phyloP scores from a whole-genome alignment of 2,888 invertebrate genomes.

The Ochropleura plecta region DNA sequence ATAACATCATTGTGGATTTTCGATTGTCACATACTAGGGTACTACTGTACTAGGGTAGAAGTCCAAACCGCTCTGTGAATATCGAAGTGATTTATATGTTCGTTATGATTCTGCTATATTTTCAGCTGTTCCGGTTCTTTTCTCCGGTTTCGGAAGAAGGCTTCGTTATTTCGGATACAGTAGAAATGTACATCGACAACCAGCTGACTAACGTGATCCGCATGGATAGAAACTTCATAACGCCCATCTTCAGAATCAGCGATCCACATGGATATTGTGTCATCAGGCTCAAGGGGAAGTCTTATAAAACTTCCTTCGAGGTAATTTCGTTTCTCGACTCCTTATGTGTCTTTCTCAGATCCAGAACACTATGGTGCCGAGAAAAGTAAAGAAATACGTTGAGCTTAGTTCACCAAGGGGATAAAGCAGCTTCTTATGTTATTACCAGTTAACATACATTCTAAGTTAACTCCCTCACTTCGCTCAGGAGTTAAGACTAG shows the following conservation, averaged over 20 bases:
- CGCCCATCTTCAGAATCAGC: slow-evolving; percentile 74
- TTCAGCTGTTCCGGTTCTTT: slow-evolving; percentile 75
- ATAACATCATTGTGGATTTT: neutral
- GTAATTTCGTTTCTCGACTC: neutral
- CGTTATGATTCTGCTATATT: neutral
- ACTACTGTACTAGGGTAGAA: too few species aligned
- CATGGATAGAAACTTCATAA: slow-evolving; percentile 73
- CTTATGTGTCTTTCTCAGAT: neutral
- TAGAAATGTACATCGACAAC: slow-evolving; percentile 74
- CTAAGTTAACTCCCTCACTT: neutral
- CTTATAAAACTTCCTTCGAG: neutral
- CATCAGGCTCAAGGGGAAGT: slow-evolving; percentile 73
- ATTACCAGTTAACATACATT: neutral
- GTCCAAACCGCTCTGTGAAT: neutral
- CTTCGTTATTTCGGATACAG: slow-evolving; percentile 74
- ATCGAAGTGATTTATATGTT: neutral
- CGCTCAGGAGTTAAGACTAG: neutral
- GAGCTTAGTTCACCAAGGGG: neutral
- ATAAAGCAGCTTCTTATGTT: neutral
- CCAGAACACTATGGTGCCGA: too few species aligned
- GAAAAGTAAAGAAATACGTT: neutral
- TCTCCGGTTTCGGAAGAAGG: slow-evolving; percentile 68
- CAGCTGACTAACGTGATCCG: slow-evolving; percentile 72
- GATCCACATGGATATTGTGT: slow-evolving; percentile 70
- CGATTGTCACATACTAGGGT: neutral